A percentile compares a stretch with the other conserved stretches of the same genome.
phyloP scores from a whole-genome alignment of 2,797 vertebrate species.

The Myotis pilosus region DNA sequence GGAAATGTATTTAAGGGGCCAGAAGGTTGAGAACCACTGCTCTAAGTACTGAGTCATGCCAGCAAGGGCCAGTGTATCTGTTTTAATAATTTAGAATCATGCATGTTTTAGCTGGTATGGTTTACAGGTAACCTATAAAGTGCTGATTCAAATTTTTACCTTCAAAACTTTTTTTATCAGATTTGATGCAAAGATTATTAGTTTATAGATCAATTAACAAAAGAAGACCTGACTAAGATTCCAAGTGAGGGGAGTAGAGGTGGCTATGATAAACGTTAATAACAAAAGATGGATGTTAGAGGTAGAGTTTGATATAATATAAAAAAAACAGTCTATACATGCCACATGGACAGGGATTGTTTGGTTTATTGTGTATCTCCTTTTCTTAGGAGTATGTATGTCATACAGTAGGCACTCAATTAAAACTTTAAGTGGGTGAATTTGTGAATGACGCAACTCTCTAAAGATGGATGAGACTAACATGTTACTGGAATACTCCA shows the following conservation, averaged over 20 bases:
- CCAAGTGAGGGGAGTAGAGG: not conserved
- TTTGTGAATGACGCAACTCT: not conserved
- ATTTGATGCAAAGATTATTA: not conserved
- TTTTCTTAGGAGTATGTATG: not conserved
- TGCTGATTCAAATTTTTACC: not conserved
- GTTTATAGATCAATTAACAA: conserved; percentile 18
- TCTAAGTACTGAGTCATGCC: too few species aligned
- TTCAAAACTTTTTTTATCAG: not conserved
- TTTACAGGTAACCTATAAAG: not conserved
- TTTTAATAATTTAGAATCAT: not conserved
- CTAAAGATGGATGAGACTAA: not conserved
- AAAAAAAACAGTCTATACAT: not conserved
- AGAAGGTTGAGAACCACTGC: too few species aligned
- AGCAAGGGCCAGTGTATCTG: not conserved
- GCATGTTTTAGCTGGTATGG: not conserved
- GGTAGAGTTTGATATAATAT: not conserved
- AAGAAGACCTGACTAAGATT: not conserved
- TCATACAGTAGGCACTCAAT: not conserved
- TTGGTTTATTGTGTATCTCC: not conserved
- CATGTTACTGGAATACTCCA: not conserved
- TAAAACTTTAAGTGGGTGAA: not conserved
- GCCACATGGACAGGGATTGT: not conserved
- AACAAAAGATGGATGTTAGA: not conserved
- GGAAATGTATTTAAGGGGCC: too few species aligned
- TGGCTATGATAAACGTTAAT: not conserved